Evolutionary conservation across 2,797 vertebrate genomes (phyloP).

Genomic region (Echeneis naucrates): DNA sequence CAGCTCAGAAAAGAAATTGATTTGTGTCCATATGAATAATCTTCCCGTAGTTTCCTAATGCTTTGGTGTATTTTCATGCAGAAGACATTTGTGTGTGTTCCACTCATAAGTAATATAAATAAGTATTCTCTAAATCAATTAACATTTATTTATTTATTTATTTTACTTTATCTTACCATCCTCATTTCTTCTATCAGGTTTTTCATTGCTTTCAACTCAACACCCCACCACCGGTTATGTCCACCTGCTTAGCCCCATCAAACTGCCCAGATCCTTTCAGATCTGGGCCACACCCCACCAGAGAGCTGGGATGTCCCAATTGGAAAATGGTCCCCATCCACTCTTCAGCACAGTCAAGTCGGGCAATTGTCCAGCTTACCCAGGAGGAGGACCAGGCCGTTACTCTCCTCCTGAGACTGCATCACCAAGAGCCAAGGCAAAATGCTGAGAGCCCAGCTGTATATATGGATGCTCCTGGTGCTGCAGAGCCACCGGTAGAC

Average conservation of each 20-base stretch:
- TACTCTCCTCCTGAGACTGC: constrained; percentile 75
- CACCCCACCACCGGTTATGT: constrained; percentile 76
- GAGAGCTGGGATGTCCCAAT: constrained; percentile 55
- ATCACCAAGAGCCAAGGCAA: constrained; percentile 33
- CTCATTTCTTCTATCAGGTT: constrained; percentile 43
- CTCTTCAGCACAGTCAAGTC: neutral
- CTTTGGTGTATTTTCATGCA: too few species aligned
- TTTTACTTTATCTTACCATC: neutral
- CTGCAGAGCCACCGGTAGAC: neutral
- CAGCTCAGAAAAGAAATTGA: neutral
- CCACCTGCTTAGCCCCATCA: constrained; percentile 45
- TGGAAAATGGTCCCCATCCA: neutral
- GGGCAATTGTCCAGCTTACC: constrained; percentile 69
- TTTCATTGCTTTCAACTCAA: constrained; percentile 66
- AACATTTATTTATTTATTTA: neutral
- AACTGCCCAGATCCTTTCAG: constrained; percentile 64
- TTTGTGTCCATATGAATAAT: neutral
- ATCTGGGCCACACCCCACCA: constrained; percentile 26
- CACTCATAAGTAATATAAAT: too few species aligned
- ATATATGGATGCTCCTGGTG: neutral
- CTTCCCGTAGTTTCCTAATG: too few species aligned
- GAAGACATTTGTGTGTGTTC: too few species aligned
- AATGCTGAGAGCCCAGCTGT: rapidly evolving
- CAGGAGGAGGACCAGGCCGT: constrained; percentile 78
- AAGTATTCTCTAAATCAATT: too few species aligned